Evolutionary conservation across 2,888 invertebrate species (phyloP).

Genomic region (Drosophila helvetica): DNA sequence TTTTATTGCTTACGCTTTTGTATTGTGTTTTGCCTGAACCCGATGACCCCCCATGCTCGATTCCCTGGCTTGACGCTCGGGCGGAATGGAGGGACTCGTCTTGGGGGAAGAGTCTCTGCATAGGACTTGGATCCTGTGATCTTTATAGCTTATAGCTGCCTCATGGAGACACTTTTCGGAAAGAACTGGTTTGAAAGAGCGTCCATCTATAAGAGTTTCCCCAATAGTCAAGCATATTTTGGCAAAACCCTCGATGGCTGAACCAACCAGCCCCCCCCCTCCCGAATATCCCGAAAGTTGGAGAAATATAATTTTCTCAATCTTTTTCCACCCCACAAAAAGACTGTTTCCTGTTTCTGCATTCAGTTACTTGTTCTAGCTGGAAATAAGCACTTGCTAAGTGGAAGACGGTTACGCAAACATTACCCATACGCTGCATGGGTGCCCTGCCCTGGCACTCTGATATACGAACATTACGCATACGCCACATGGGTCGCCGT

Average conservation of each 20-base stretch:
- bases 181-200: no score
- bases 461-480: conserved; percentile 34
- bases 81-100: not conserved
- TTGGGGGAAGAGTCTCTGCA: not conserved
- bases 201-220: no score
- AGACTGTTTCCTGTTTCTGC: not conserved
- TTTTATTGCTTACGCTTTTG: conserved; percentile 73
- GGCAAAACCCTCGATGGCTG: no score
- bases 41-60: not conserved
- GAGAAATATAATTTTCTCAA: not conserved
- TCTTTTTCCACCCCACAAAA: not conserved
- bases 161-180: not conserved
- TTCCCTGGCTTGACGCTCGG: no score
- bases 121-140: not conserved
- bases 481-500: conserved; percentile 37
- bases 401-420: conserved; percentile 27
- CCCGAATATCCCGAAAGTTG: not conserved
- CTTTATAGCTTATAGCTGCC: not conserved
- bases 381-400: not conserved
- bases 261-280: no score
- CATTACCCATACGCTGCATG: conserved; percentile 57
- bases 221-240: no score
- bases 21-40: conserved; percentile 34
- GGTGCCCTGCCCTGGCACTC: not conserved
- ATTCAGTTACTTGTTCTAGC: not conserved